These are phyloP conservation scores for Venusia cambrica DNA, from an alignment of 2,888 invertebrate species.

Conservation along the genomic window DNA sequence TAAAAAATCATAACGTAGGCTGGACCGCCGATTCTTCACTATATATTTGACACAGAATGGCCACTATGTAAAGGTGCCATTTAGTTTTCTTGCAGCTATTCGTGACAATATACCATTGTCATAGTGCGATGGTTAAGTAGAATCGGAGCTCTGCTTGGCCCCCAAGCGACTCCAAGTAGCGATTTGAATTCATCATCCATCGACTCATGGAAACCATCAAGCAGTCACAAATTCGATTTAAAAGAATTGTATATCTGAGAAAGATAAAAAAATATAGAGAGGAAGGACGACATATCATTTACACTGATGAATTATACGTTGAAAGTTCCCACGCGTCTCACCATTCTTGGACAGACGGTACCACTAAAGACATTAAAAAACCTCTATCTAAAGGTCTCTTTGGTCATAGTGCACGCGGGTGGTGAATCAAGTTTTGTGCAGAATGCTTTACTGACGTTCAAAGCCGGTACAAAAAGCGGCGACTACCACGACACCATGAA, in stretches of 20 bases:
- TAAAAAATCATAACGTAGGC: too few species aligned
- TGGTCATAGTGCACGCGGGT: constrained; percentile 27
- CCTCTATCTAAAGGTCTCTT: constrained; percentile 19
- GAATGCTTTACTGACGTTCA: constrained; percentile 24
- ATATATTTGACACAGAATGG: too few species aligned
- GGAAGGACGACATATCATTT: constrained; percentile 21
- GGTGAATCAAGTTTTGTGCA: constrained; percentile 28
- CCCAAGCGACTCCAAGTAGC: too few species aligned
- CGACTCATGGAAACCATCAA: too few species aligned
- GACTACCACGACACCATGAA: constrained; percentile 36
- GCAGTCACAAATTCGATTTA: constrained; percentile 19
- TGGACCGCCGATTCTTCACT: too few species aligned
- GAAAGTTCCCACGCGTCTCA: background rate
- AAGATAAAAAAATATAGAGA: constrained; percentile 20
- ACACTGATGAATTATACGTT: constrained; percentile 21
- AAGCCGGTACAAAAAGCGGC: constrained; percentile 14
- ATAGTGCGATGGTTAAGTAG: too few species aligned
- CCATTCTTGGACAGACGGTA: background rate
- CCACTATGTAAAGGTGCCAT: too few species aligned
- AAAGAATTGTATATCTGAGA: constrained; percentile 23
- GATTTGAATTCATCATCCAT: too few species aligned
- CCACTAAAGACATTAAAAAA: constrained; percentile 5
- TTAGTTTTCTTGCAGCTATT: too few species aligned
- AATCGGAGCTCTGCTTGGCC: too few species aligned
- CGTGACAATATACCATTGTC: too few species aligned